Conservation (phyloP, 2,797 vertebrate species). For the Rhyacichthys aspro region DNA sequence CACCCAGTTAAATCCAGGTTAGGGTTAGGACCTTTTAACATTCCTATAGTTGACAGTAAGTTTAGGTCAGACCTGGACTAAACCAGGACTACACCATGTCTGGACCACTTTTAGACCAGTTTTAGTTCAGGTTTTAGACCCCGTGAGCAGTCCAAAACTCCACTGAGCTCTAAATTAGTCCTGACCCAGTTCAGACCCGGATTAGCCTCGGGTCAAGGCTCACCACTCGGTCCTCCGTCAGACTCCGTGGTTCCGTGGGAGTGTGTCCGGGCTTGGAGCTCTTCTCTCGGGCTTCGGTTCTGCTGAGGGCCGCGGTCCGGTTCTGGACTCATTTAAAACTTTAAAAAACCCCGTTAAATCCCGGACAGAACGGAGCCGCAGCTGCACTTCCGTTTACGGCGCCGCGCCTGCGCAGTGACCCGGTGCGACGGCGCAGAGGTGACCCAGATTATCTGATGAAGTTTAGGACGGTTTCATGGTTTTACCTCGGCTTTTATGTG, state of each 20-base stretch:
- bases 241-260: not conserved
- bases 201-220: not conserved
- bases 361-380: too few species aligned
- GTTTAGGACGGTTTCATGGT: too few species aligned
- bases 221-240: constrained; percentile 1
- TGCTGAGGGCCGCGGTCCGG: not conserved
- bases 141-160: too few species aligned
- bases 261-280: not conserved
- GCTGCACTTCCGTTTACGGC: too few species aligned
- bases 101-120: not conserved
- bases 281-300: not conserved
- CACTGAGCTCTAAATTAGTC: not conserved
- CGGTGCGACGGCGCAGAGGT: too few species aligned
- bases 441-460: too few species aligned
- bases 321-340: constrained; percentile 4
- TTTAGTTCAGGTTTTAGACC: not conserved
- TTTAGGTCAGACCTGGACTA: too few species aligned
- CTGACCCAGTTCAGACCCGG: not conserved
- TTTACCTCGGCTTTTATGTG: too few species aligned
- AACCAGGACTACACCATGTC: not conserved
- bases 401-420: too few species aligned
- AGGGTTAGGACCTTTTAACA: too few species aligned
- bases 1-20: not conserved
- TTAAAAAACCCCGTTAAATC: not conserved
- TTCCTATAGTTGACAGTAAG: too few species aligned